phyloP scores from a whole-genome alignment of 2,888 invertebrate genomes.

The Furcula furcula region DNA sequence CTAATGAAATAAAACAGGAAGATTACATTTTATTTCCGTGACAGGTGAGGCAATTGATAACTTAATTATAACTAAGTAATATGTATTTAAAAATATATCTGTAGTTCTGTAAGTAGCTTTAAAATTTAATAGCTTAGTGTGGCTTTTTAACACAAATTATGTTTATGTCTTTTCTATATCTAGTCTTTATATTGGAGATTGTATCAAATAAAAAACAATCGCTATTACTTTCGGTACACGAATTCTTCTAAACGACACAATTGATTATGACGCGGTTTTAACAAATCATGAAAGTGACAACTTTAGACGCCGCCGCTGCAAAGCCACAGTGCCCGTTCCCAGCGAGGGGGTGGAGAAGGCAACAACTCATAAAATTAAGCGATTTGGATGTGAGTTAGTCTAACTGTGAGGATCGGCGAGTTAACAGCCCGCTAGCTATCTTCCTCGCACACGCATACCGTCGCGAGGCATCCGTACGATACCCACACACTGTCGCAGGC shows the following conservation, averaged over 20 bases:
- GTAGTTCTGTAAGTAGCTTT: too few relatives aligned
- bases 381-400: conserved; percentile 82
- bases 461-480: conserved; percentile 11
- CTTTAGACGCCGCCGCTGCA: conserved; percentile 42
- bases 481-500: conserved; percentile 26
- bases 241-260: too few relatives aligned
- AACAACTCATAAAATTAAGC: conserved; percentile 83
- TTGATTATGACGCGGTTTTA: too few relatives aligned
- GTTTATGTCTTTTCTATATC: too few relatives aligned
- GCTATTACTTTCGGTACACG: too few relatives aligned
- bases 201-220: too few relatives aligned
- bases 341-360: conserved; percentile 80
- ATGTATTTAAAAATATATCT: too few relatives aligned
- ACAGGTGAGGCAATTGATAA: neutral
- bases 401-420: conserved; percentile 79
- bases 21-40: neutral
- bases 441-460: conserved; percentile 55
- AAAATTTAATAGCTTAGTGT: too few relatives aligned
- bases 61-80: too few relatives aligned
- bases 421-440: conserved; percentile 68
- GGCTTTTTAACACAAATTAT: too few relatives aligned
- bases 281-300: conserved; percentile 11
- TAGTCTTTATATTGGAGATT: too few relatives aligned
- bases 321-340: conserved; percentile 51
- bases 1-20: neutral